Conservation (phyloP, 2,113 vertebrate genomes). For the Triplophysa siluroides region DNA sequence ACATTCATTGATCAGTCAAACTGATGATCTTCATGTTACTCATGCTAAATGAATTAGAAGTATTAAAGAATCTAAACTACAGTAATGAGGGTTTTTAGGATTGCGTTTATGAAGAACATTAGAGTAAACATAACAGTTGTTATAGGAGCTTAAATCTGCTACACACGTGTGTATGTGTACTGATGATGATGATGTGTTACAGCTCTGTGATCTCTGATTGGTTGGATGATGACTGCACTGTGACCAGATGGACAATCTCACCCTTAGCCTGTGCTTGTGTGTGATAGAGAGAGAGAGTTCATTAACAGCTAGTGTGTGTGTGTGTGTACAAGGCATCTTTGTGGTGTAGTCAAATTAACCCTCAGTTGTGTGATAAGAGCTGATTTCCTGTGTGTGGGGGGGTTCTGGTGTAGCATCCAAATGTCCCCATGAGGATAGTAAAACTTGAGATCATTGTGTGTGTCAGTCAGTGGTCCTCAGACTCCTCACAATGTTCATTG, state of each 20-base stretch:
- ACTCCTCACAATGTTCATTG: no score
- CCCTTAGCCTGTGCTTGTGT: slow-evolving; percentile 45
- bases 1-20: no score
- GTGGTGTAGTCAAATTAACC: slow-evolving; percentile 11
- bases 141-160: neutral
- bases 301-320: neutral
- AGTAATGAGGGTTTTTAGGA: no score
- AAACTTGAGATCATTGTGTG: no score
- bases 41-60: no score
- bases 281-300: neutral
- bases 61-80: no score
- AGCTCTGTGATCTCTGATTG: slow-evolving; percentile 20
- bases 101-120: no score
- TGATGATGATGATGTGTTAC: neutral
- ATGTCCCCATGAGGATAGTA: no score
- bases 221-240: slow-evolving; percentile 28
- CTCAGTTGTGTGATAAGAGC: neutral
- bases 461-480: no score
- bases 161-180: neutral
- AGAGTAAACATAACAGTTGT: neutral
- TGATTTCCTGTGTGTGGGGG: neutral
- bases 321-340: slow-evolving; percentile 8
- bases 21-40: no score
- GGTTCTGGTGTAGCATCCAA: no score
- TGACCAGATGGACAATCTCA: slow-evolving; percentile 53